phyloP scores from a whole-genome alignment of 2,113 vertebrate genomes.

The rat (Rattus norvegicus) region DNA sequence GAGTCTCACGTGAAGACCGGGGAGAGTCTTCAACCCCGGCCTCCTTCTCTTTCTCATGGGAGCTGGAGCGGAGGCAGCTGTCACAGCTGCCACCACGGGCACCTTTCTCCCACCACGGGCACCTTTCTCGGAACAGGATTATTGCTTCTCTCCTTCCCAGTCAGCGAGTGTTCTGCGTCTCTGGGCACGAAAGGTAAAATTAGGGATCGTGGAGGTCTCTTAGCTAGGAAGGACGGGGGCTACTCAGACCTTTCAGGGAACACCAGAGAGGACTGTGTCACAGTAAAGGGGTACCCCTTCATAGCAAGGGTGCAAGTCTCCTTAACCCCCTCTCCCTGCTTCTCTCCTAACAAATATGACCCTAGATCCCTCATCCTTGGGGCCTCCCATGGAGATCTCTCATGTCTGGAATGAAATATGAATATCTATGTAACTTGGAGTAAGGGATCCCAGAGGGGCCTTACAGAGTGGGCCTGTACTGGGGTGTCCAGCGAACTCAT shows the following conservation, averaged over 20 bases:
- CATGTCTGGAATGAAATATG: not conserved
- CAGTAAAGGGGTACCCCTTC: not conserved
- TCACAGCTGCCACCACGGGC: not conserved
- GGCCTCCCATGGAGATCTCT: not conserved
- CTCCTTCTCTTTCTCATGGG: constrained; percentile 5
- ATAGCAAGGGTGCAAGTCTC: not conserved
- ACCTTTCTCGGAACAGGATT: not conserved
- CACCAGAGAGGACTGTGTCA: not conserved
- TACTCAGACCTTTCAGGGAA: not conserved
- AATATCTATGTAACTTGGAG: not conserved
- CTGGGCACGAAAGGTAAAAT: constrained; percentile 79
- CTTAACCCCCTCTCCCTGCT: not conserved
- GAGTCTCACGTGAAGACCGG: constrained; percentile 44
- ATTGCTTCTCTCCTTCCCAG: not conserved
- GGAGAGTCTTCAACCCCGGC: not conserved
- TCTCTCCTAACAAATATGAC: not conserved
- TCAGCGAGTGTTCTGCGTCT: not conserved
- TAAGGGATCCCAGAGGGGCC: not conserved
- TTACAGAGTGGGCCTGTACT: not conserved
- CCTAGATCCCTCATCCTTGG: not conserved
- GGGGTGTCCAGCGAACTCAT: not conserved
- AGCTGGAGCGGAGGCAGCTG: constrained; percentile 8
- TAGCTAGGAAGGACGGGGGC: not conserved
- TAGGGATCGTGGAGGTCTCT: not conserved
- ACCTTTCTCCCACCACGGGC: not conserved